Percentiles rank a stretch among this genome's conserved stretches.
Conservation (phyloP, 2,888 invertebrate genomes). For the Diadromus collaris region DNA sequence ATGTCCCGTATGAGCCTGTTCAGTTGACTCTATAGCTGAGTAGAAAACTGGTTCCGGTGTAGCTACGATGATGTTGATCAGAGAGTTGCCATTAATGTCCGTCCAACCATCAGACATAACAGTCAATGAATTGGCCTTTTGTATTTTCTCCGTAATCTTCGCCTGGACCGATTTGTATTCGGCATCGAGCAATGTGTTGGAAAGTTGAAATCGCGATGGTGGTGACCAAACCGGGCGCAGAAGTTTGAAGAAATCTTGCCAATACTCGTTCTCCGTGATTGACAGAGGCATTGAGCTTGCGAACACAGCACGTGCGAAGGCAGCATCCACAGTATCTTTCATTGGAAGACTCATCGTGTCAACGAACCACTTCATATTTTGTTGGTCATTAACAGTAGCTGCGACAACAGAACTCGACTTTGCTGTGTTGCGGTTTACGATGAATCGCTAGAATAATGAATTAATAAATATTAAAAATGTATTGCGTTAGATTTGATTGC, state of each 20-base stretch:
- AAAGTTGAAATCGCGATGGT: conserved; percentile 4
- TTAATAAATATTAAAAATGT: no score
- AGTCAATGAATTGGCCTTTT: conserved; percentile 3
- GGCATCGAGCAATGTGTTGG: conserved; percentile 17
- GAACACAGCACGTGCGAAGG: conserved; percentile 14
- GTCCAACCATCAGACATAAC: conserved; percentile 18
- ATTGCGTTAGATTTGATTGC: no score
- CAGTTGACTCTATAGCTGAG: conserved; percentile 11
- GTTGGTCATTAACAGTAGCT: background rate
- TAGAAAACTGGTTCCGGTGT: conserved; percentile 19
- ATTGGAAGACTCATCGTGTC: background rate
- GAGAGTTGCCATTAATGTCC: conserved; percentile 1
- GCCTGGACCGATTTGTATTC: conserved; percentile 7
- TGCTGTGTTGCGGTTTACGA: background rate
- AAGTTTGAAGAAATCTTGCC: background rate
- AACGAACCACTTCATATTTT: background rate
- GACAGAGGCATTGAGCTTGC: conserved; percentile 11
- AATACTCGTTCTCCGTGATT: conserved; percentile 15
- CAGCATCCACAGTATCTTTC: background rate
- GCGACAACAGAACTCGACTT: background rate
- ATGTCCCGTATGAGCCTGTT: background rate
- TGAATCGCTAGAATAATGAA: background rate
- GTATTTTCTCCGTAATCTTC: background rate
- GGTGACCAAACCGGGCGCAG: background rate
- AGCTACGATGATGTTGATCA: conserved; percentile 9